Conservation (phyloP, 2,888 invertebrate species). For the Amphipyra tragopoginis region DNA sequence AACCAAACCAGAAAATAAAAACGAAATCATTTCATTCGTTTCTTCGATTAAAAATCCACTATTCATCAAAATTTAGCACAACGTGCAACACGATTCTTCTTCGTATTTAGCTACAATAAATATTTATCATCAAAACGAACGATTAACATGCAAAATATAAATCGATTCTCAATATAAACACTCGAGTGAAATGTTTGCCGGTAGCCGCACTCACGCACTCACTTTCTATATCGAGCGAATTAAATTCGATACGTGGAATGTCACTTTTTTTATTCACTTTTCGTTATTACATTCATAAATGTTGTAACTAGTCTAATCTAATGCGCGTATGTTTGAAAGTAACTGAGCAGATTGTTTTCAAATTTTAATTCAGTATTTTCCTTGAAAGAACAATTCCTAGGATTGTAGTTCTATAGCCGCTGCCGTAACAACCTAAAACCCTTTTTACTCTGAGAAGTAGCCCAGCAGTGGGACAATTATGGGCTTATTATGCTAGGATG, state of each 20-base stretch:
- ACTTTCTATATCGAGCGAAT: conserved; percentile 75
- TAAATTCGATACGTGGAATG: conserved; percentile 60
- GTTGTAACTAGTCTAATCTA: conserved; percentile 18
- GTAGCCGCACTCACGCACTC: conserved; percentile 65
- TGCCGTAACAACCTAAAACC: too few species aligned
- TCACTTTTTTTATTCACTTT: conserved; percentile 43
- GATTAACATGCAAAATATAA: conserved; percentile 55
- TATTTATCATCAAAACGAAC: conserved; percentile 40
- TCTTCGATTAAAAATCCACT: not conserved
- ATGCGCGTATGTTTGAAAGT: conserved; percentile 25
- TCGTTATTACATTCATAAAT: conserved; percentile 28
- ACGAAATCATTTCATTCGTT: not conserved
- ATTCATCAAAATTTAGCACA: conserved; percentile 1
- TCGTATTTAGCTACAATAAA: conserved; percentile 36
- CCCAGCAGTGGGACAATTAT: too few species aligned
- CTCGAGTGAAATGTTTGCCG: conserved; percentile 55
- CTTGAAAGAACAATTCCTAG: too few species aligned
- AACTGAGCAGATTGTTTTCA: not conserved
- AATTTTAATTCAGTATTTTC: too few species aligned
- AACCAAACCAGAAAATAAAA: not conserved
- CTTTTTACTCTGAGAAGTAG: too few species aligned
- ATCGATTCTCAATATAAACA: conserved; percentile 55
- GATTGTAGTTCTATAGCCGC: too few species aligned
- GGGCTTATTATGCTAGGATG: too few species aligned
- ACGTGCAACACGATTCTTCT: conserved; percentile 4